Percentiles rank a stretch among this genome's conserved stretches.
Evolutionary conservation across 2,797 vertebrate species (phyloP).

Genomic region (Helarctos malayanus): DNA sequence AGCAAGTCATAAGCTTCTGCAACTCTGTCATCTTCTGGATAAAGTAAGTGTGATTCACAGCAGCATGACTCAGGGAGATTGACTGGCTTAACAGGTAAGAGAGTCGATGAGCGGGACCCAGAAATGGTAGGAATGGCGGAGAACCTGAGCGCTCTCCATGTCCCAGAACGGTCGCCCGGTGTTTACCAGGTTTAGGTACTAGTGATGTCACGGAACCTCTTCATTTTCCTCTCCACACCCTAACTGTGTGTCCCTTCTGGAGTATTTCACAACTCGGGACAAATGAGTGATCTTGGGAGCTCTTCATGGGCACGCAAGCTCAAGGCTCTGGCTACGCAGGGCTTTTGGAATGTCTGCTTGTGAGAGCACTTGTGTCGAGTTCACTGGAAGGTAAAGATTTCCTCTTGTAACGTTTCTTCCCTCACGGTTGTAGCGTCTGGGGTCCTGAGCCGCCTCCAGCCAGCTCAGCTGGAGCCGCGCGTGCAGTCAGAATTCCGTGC

Average conservation of each 20-base stretch:
- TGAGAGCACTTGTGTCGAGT: not conserved
- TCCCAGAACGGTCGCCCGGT: not conserved
- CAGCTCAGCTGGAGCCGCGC: not conserved
- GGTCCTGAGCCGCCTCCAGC: not conserved
- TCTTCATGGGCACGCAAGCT: accelerated
- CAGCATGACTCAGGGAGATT: not conserved
- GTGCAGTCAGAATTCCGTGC: accelerated
- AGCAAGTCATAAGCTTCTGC: not conserved
- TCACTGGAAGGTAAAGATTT: not conserved
- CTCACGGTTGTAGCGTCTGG: too few relatives aligned
- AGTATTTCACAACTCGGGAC: not conserved
- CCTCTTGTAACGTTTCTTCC: not conserved
- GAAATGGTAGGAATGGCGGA: not conserved
- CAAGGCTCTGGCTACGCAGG: not conserved
- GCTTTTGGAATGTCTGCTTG: accelerated
- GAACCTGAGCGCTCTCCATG: not conserved
- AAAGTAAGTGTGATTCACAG: not conserved
- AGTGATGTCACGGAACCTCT: not conserved
- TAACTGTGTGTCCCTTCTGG: not conserved
- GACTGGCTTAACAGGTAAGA: not conserved
- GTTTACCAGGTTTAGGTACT: not conserved
- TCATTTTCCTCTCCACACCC: not conserved
- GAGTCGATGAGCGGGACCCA: not conserved
- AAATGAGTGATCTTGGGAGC: not conserved
- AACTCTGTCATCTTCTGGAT: not conserved